Conservation (phyloP, 2,888 invertebrate genomes). For the Lampropteryx suffumata region DNA sequence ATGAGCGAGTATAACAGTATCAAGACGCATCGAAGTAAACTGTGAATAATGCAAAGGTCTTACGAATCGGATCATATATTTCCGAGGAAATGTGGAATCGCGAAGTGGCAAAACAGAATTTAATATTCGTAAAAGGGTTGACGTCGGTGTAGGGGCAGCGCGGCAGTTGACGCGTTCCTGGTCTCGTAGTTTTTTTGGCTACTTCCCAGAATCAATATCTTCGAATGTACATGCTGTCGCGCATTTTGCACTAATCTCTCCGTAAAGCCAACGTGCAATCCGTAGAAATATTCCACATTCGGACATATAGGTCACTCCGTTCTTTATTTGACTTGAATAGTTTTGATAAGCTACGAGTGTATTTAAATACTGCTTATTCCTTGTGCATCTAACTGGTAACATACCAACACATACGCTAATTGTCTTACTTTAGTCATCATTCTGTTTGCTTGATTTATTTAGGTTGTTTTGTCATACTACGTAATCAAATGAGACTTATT, state of each 20-base stretch:
- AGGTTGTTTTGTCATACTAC: too few relatives aligned
- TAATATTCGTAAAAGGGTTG: constrained; percentile 83
- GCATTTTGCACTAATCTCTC: constrained; percentile 77
- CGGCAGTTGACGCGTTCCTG: constrained; percentile 79
- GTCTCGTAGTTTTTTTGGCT: constrained; percentile 79
- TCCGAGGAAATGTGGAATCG: constrained; percentile 73
- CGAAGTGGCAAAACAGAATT: constrained; percentile 83
- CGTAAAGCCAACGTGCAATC: constrained; percentile 53
- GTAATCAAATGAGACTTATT: too few relatives aligned
- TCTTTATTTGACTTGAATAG: constrained; percentile 25
- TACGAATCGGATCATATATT: constrained; percentile 73
- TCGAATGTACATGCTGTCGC: constrained; percentile 74
- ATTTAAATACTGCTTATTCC: constrained; percentile 19
- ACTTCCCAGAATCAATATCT: constrained; percentile 81
- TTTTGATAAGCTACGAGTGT: constrained; percentile 25
- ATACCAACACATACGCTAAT: too few relatives aligned
- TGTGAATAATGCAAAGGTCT: constrained; percentile 70
- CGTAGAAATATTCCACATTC: constrained; percentile 33
- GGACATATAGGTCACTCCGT: constrained; percentile 31
- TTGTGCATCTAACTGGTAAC: neutral
- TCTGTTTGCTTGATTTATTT: too few relatives aligned
- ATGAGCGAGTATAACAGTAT: constrained; percentile 31
- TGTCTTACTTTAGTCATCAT: constrained; percentile 4
- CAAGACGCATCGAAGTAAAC: constrained; percentile 54
- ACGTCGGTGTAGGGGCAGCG: constrained; percentile 71